phyloP scores from a whole-genome alignment of 2,113 vertebrate species.

The Neolamprologus ventralis region DNA sequence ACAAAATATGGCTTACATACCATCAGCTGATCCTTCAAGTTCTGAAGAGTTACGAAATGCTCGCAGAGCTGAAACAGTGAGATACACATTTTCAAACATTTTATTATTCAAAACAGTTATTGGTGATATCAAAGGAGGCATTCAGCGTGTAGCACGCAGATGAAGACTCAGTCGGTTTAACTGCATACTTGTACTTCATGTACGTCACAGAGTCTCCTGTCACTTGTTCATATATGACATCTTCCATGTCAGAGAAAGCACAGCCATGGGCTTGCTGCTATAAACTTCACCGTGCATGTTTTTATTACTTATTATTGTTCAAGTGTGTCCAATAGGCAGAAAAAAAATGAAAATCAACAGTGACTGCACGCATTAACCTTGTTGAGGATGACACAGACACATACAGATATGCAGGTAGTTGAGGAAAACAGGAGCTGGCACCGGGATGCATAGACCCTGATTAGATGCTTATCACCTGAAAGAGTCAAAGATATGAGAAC shows the following conservation, averaged over 20 bases:
- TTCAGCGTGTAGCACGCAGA: background rate
- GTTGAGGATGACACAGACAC: background rate
- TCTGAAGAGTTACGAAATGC: background rate
- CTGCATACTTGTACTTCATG: background rate
- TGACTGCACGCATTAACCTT: background rate
- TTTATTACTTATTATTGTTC: background rate
- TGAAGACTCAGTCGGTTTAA: background rate
- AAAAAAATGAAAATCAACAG: background rate
- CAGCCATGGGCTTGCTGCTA: background rate
- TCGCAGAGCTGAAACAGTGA: background rate
- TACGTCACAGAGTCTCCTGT: background rate
- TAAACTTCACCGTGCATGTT: background rate
- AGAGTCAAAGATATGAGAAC: conserved; percentile 44
- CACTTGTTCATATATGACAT: background rate
- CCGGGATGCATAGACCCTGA: conserved; percentile 8
- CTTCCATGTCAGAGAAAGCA: background rate
- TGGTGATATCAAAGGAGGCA: background rate
- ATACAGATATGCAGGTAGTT: background rate
- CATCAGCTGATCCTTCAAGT: conserved; percentile 22
- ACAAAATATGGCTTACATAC: conserved; percentile 5
- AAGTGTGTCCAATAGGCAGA: background rate
- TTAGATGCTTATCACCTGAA: conserved; percentile 60
- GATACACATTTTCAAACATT: background rate
- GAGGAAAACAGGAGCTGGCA: conserved; percentile 4
- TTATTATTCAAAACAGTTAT: background rate